phyloP scores from a whole-genome alignment of 2,113 vertebrate species.

The Microcebus lehilahytsara region DNA sequence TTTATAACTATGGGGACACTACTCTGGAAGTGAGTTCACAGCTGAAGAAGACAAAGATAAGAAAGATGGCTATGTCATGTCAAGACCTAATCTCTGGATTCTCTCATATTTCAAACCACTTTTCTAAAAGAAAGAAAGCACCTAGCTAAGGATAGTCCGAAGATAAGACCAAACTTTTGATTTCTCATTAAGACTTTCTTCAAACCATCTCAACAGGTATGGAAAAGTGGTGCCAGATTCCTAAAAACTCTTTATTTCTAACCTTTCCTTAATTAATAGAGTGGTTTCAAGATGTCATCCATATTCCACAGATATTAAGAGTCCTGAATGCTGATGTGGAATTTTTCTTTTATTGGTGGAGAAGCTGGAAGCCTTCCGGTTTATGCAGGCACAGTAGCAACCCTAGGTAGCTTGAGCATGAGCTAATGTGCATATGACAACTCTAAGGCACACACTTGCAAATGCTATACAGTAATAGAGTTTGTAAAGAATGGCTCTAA shows the following conservation, averaged over 20 bases:
- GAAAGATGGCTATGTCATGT: neutral
- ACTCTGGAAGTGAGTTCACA: neutral
- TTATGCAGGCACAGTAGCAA: neutral
- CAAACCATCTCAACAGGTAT: neutral
- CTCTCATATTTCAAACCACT: neutral
- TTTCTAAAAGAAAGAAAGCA: slow-evolving; percentile 15
- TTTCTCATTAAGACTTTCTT: neutral
- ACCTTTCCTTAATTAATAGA: neutral
- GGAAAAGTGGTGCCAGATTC: neutral
- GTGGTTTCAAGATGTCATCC: neutral
- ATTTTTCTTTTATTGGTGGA: neutral
- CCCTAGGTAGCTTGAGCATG: neutral
- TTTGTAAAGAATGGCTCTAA: slow-evolving; percentile 3
- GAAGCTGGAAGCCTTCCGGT: slow-evolving; percentile 17
- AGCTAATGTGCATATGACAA: neutral
- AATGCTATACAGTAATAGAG: neutral
- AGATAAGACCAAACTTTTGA: neutral
- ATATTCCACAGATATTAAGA: neutral
- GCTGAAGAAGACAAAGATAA: neutral
- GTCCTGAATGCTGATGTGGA: neutral
- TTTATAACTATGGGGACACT: neutral
- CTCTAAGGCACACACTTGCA: neutral
- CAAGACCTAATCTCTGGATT: neutral
- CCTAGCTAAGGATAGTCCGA: neutral
- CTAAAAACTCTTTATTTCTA: slow-evolving; percentile 15